Conservation (phyloP, 2,113 vertebrate genomes). For the Urocynchramus pylzowi region DNA sequence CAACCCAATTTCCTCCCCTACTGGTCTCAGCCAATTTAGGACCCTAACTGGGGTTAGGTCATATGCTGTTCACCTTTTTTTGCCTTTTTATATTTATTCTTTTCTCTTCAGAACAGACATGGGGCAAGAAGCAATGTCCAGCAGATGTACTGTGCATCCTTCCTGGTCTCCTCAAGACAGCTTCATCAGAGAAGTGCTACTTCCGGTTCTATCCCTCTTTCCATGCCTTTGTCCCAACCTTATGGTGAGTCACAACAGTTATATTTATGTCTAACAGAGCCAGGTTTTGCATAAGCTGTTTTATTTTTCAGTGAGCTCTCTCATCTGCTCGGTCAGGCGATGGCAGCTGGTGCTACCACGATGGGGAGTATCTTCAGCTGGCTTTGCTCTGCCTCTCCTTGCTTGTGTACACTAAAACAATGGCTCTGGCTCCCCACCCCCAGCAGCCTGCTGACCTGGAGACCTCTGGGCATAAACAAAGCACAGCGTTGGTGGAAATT, state of each 20-base stretch:
- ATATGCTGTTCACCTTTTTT: rapidly evolving
- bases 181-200: not conserved
- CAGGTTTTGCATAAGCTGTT: not conserved
- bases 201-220: not conserved
- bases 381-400: not conserved
- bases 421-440: not conserved
- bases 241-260: not conserved
- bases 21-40: not conserved
- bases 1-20: not conserved
- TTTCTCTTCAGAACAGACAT: not conserved
- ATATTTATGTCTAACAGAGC: not conserved
- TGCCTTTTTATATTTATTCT: not conserved
- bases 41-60: not conserved
- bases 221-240: not conserved
- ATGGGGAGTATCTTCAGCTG: not conserved
- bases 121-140: not conserved
- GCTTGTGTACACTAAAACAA: not conserved
- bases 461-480: slow-evolving; percentile 28
- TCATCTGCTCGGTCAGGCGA: not conserved
- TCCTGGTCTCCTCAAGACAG: not conserved
- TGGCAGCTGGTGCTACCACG: not conserved
- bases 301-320: not conserved
- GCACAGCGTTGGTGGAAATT: not conserved
- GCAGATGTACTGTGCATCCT: not conserved
- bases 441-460: not conserved